Percentiles rank a stretch among this genome's conserved stretches.
Evolutionary conservation across 2,797 vertebrate genomes (phyloP).

Genomic region (Distichodus sexfasciatus): DNA sequence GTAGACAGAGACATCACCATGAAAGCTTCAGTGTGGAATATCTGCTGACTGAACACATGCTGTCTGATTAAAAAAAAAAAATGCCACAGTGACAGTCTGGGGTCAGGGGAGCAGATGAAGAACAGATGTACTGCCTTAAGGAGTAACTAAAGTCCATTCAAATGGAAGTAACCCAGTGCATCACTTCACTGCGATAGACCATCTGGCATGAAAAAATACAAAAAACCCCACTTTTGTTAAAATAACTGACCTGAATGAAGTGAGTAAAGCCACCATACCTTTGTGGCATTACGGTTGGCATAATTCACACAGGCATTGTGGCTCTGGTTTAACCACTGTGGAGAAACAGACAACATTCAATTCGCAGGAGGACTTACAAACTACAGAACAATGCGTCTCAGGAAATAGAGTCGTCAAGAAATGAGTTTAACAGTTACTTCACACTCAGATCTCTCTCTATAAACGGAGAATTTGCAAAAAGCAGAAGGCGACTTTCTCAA

Average conservation of each 20-base stretch:
- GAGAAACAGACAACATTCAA: too few relatives aligned
- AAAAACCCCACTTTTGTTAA: not conserved
- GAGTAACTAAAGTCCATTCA: slow-evolving; percentile 35
- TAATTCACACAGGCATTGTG: slow-evolving; percentile 90
- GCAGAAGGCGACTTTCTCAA: too few relatives aligned
- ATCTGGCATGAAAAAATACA: slow-evolving; percentile 34
- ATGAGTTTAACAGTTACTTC: not conserved
- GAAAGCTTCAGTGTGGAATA: not conserved
- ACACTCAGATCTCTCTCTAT: not conserved
- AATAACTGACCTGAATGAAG: slow-evolving; percentile 33
- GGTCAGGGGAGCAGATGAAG: slow-evolving; percentile 29
- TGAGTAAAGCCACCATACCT: slow-evolving; percentile 64
- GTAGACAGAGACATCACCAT: slow-evolving; percentile 27
- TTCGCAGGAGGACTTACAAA: too few relatives aligned
- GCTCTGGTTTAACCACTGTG: slow-evolving; percentile 88
- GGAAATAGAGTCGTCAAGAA: not conserved
- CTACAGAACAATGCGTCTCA: not conserved
- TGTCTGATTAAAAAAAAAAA: not conserved
- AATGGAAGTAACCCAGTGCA: slow-evolving; percentile 38
- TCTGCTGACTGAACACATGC: not conserved
- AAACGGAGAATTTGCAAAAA: too few relatives aligned
- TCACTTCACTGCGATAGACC: slow-evolving; percentile 32
- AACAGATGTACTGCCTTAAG: slow-evolving; percentile 42
- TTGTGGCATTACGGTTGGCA: slow-evolving; percentile 87
- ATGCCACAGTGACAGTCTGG: not conserved